Conservation (phyloP, 2,888 invertebrate genomes). For the Drosophila anomelani region DNA sequence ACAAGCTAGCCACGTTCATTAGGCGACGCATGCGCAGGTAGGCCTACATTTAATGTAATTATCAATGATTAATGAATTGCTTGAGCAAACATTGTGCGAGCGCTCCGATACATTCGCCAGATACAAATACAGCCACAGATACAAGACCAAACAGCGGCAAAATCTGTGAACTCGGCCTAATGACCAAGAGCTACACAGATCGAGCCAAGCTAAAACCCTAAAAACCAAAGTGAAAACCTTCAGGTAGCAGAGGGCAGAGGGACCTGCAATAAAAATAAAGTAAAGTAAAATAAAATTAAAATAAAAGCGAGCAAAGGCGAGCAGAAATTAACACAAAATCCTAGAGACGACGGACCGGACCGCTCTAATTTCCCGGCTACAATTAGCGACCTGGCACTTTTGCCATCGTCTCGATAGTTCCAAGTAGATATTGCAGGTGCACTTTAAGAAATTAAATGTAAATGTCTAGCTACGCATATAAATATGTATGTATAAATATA, state of each 20-base stretch:
- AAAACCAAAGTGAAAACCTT: slow-evolving; percentile 8
- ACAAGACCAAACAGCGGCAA: slow-evolving; percentile 17
- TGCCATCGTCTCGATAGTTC: slow-evolving; percentile 71
- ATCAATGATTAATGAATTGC: slow-evolving; percentile 81
- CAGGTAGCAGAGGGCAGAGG: slow-evolving; percentile 15
- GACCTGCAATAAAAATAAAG: slow-evolving; percentile 23
- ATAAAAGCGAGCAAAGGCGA: slow-evolving; percentile 12
- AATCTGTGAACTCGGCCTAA: slow-evolving; percentile 20
- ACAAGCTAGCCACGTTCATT: slow-evolving; percentile 52
- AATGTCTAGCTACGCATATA: no score
- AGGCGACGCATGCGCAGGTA: slow-evolving; percentile 56
- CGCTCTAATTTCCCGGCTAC: slow-evolving; percentile 49
- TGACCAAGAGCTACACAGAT: slow-evolving; percentile 9
- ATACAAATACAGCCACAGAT: slow-evolving; percentile 14
- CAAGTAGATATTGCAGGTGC: slow-evolving; percentile 30
- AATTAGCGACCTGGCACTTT: slow-evolving; percentile 72
- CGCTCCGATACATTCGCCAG: slow-evolving; percentile 13
- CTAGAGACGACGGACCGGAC: slow-evolving; percentile 35
- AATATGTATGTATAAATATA: no score
- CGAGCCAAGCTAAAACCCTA: neutral
- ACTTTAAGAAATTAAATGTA: slow-evolving; percentile 2
- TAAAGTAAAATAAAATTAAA: slow-evolving; percentile 9
- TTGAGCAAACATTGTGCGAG: slow-evolving; percentile 68
- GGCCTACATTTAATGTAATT: slow-evolving; percentile 80
- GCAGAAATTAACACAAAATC: slow-evolving; percentile 42